Evolutionary conservation across 2,888 invertebrate species (phyloP).

Genomic region (Hermaeophaga mercurialis): DNA sequence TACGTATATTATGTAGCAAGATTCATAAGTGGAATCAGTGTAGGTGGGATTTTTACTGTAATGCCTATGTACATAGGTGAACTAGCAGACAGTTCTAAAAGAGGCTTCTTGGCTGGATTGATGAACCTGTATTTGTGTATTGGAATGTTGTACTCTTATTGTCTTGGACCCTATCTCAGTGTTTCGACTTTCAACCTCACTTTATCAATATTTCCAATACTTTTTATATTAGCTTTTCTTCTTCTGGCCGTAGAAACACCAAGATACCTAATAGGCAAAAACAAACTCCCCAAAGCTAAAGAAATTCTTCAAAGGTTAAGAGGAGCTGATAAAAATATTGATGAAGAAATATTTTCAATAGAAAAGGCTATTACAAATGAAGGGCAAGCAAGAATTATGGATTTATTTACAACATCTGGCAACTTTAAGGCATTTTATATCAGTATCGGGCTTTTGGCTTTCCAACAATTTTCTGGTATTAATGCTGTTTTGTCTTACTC

Average conservation of each 20-base stretch:
- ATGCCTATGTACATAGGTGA: conserved; percentile 88
- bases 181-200: conserved; percentile 67
- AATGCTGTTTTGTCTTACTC: conserved; percentile 82
- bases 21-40: conserved; percentile 66
- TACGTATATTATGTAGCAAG: conserved; percentile 62
- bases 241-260: conserved; percentile 85
- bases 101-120: conserved; percentile 82
- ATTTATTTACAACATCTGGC: conserved; percentile 62
- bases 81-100: conserved; percentile 76
- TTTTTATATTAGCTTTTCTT: conserved; percentile 64
- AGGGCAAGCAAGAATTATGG: conserved; percentile 53
- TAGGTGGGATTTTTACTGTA: conserved; percentile 72
- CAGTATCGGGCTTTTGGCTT: conserved; percentile 72
- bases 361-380: conserved; percentile 55
- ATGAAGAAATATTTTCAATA: conserved; percentile 63
- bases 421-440: conserved; percentile 78
- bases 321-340: conserved; percentile 64
- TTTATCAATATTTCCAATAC: conserved; percentile 58
- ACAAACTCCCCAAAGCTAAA: conserved; percentile 66
- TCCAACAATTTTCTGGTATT: conserved; percentile 85
- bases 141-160: conserved; percentile 73
- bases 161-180: conserved; percentile 72
- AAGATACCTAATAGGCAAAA: conserved; percentile 67
- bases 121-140: conserved; percentile 73
- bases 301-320: conserved; percentile 69